Conservation (phyloP, 1,140 invertebrate species). For the Leptestheria dahalacensis region DNA sequence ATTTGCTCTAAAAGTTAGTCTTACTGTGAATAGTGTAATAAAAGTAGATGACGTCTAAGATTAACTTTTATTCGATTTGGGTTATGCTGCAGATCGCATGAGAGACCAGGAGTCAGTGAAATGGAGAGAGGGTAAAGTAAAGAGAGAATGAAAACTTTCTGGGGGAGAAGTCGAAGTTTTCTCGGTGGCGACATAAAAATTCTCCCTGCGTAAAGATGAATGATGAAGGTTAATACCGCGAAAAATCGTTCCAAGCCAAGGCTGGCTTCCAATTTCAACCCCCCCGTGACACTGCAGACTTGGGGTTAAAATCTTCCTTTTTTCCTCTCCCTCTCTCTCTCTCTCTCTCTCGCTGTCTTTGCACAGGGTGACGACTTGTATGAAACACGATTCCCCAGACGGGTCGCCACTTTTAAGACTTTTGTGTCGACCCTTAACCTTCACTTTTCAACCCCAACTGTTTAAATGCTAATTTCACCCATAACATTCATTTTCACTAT, state of each 20-base stretch:
- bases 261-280: neutral
- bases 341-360: neutral
- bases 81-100: too few relatives aligned
- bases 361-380: neutral
- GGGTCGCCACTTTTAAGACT: neutral
- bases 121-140: too few relatives aligned
- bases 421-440: neutral
- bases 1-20: too few relatives aligned
- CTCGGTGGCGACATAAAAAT: neutral
- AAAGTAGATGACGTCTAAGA: too few relatives aligned
- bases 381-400: neutral
- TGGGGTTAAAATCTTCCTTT: neutral
- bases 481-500: too few relatives aligned
- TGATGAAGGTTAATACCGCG: neutral
- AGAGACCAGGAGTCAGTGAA: too few relatives aligned
- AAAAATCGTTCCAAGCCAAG: neutral
- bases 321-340: neutral
- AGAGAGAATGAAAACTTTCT: too few relatives aligned
- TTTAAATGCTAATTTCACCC: too few relatives aligned
- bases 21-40: too few relatives aligned
- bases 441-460: too few relatives aligned
- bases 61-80: too few relatives aligned
- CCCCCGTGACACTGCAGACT: neutral
- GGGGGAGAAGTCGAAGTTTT: too few relatives aligned
- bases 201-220: neutral